Percentiles rank a stretch among this genome's conserved stretches.
phyloP scores from a whole-genome alignment of 1,140 invertebrate species.

The Yoshiicerus persimilis region DNA sequence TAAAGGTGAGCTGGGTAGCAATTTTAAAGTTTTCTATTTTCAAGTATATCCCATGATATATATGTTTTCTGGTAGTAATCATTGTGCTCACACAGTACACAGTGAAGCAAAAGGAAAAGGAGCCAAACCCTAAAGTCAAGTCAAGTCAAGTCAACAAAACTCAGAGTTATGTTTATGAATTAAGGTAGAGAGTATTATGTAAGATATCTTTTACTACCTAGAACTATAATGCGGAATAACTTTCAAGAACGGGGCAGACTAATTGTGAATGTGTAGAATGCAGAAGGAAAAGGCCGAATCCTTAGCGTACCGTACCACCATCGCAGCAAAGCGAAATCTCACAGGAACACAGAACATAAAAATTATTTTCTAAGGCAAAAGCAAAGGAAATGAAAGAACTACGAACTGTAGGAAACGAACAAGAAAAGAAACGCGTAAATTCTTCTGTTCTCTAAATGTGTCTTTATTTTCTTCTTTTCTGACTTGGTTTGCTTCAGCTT shows the following conservation, averaged over 20 bases:
- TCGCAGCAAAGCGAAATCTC: neutral
- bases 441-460: slow-evolving; percentile 13
- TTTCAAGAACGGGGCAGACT: neutral
- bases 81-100: neutral
- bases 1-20: neutral
- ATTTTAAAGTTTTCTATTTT: neutral
- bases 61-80: neutral
- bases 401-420: neutral
- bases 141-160: neutral
- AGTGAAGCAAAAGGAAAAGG: neutral
- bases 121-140: neutral
- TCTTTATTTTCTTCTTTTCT: slow-evolving; percentile 18
- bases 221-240: neutral
- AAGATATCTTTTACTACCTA: neutral
- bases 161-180: neutral
- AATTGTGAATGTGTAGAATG: neutral
- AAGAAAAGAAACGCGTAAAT: slow-evolving; percentile 22
- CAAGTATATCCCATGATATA: neutral
- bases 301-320: neutral
- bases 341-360: neutral
- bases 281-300: neutral
- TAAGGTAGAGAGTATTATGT: neutral
- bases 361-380: neutral
- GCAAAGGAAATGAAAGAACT: neutral
- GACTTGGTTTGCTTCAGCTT: neutral